A percentile compares a stretch with the other conserved stretches of the same genome.
Conservation (phyloP, 1,140 invertebrate species). For the Tetramorium simillimum region DNA sequence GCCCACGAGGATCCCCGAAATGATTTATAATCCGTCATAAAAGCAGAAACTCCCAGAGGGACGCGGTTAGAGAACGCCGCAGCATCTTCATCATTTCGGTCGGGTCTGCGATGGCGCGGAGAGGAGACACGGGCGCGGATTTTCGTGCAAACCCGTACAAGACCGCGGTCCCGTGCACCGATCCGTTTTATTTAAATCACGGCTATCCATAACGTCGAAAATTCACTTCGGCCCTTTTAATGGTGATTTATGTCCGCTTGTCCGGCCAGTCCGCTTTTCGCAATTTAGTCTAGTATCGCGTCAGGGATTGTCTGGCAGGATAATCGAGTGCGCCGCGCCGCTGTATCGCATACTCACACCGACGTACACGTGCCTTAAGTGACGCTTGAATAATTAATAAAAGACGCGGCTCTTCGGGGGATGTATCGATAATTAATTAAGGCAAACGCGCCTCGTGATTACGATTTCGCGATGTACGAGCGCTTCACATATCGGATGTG, state of each 20-base stretch:
- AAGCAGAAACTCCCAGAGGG: constrained; percentile 60
- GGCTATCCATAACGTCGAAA: constrained; percentile 64
- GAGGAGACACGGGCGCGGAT: constrained; percentile 8
- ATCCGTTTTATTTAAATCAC: constrained; percentile 67
- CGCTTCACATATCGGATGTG: neutral
- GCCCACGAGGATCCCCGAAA: constrained; percentile 54
- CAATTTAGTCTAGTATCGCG: constrained; percentile 47
- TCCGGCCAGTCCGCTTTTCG: constrained; percentile 36
- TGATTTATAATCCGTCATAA: constrained; percentile 71
- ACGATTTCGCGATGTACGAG: neutral
- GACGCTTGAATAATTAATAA: constrained; percentile 49
- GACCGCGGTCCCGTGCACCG: constrained; percentile 1
- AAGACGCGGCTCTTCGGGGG: neutral
- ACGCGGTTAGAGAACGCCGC: constrained; percentile 65
- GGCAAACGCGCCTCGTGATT: constrained; percentile 6
- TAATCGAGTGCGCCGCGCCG: constrained; percentile 29
- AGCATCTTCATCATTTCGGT: constrained; percentile 71
- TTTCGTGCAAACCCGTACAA: constrained; percentile 46
- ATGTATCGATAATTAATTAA: constrained; percentile 22
- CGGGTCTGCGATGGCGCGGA: constrained; percentile 2
- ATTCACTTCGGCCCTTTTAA: constrained; percentile 59
- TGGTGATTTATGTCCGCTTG: constrained; percentile 67
- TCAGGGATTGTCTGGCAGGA: constrained; percentile 43
- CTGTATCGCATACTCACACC: neutral
- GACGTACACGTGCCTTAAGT: constrained; percentile 25